Percentiles rank a stretch among this genome's conserved stretches.
These are phyloP conservation scores for Chrysogorgia sp. DNA, from an alignment of 92 coral and sea anemone species.

Conservation along the genomic window DNA sequence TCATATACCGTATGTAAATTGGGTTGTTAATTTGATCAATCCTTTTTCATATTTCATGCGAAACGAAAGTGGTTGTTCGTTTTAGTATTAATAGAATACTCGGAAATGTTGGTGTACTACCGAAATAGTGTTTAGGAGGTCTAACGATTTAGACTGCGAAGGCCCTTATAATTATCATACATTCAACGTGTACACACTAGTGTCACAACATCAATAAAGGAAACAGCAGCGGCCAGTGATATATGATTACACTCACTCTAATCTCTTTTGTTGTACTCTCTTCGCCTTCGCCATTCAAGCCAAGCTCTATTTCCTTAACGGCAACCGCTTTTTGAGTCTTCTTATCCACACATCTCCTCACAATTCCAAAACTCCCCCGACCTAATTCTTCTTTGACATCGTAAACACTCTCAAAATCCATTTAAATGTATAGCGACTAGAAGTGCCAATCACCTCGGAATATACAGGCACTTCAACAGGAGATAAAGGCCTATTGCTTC, in stretches of 20 bases:
- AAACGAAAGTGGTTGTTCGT: too few species aligned
- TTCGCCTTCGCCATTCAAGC: constrained; percentile 61
- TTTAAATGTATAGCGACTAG: constrained; percentile 6
- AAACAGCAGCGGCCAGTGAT: background rate
- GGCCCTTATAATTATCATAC: too few species aligned
- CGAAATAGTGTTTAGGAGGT: too few species aligned
- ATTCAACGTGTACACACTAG: too few species aligned
- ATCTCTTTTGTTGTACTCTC: constrained; percentile 76
- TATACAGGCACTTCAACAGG: too few species aligned
- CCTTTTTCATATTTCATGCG: too few species aligned
- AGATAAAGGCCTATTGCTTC: too few species aligned
- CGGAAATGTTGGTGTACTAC: too few species aligned
- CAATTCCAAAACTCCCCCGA: constrained; percentile 87
- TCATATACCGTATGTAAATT: too few species aligned
- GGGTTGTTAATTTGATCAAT: too few species aligned
- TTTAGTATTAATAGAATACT: too few species aligned
- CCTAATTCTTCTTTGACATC: constrained; percentile 80
- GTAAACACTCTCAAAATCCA: constrained; percentile 72
- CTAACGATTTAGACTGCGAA: too few species aligned
- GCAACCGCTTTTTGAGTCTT: constrained; percentile 79
- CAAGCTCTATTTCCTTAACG: constrained; percentile 74
- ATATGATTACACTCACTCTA: constrained; percentile 49
- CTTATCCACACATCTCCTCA: constrained; percentile 73
- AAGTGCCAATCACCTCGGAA: background rate
- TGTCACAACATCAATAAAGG: background rate